Evolutionary conservation across 2,888 invertebrate species (phyloP), one percentile per base, ranked within the genome.

Genomic region (Standfussiana lucernea): DNA sequence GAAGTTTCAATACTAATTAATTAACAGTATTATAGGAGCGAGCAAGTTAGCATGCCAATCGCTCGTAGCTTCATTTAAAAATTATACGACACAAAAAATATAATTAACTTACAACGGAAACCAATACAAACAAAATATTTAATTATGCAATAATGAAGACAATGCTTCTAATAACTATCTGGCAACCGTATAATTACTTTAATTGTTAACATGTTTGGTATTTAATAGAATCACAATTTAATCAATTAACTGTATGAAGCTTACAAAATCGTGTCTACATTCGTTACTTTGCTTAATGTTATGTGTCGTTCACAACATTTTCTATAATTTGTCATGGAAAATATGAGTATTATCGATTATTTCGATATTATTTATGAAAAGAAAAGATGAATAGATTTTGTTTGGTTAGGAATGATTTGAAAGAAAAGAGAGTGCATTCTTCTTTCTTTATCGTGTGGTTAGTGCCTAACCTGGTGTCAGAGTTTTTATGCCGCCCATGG

Each of bases 181-280:
- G 7, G 56, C 32, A 21, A 59, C 77, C 45, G 32, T n/a, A 47
- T 66, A 76, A 77, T 77, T 45, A 35, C 24, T 37, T 45, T 76
- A 65, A 32, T 65, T 6, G 37, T 21, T 77, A 32, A 32, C 32
- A 28, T 24, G 15, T 47, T 42, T 65, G 56, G n/a, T 79, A 47
- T 79, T 64, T 61, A 61, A 77, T 61, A n/a, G 53, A 47, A 76
- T 21, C 47, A 67, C 21, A 70, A 45, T 62, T 56, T 28, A 68
- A 40, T 50, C 40, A 47, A 78, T 79, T 50, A 47, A 47, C 28
- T 24, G 40, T 32, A 28, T 40, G 8, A 28, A 24, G 45, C 61
- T 73, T 62, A 67, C 66, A 45, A 67, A 53, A 62, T 10, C 11
- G 32, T 66, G 59, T 80, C n/a, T 79, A 50, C 56, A 32, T n/a